phyloP scores from a whole-genome alignment of 2,797 vertebrate species.

The Channallabes apus region DNA sequence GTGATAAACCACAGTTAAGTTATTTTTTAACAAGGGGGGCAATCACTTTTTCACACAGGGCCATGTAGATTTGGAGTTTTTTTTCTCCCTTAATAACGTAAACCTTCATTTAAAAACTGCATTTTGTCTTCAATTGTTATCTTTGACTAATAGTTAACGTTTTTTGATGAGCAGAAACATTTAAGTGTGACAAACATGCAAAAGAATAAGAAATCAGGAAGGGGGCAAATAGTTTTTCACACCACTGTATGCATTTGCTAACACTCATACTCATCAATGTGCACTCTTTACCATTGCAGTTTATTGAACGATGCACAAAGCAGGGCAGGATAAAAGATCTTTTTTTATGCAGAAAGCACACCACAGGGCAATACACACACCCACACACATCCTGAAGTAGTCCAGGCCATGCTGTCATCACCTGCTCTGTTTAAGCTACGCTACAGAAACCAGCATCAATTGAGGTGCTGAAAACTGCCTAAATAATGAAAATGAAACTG shows the following conservation, averaged over 20 bases:
- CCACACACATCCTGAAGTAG: conserved; percentile 27
- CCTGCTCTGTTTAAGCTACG: not conserved
- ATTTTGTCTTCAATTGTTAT: too few relatives aligned
- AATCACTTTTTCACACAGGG: too few relatives aligned
- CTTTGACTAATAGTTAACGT: too few relatives aligned
- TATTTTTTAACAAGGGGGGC: too few relatives aligned
- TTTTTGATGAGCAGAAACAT: too few relatives aligned
- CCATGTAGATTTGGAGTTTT: too few relatives aligned
- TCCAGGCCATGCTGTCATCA: not conserved
- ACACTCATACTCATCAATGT: conserved; percentile 60
- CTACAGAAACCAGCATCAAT: conserved; percentile 6
- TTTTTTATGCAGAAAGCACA: not conserved
- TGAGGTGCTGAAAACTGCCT: not conserved
- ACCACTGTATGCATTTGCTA: conserved; percentile 56
- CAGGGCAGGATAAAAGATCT: conserved; percentile 14
- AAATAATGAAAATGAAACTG: not conserved
- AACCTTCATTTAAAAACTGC: too few relatives aligned
- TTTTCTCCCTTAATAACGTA: too few relatives aligned
- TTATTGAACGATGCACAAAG: conserved; percentile 67
- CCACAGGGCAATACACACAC: conserved; percentile 51
- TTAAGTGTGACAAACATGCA: too few relatives aligned
- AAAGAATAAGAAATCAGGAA: too few relatives aligned
- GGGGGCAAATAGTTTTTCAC: too few relatives aligned
- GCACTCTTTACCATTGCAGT: conserved; percentile 63
- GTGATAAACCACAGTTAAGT: too few relatives aligned